Percentiles rank a stretch among this genome's conserved stretches.
Conservation (phyloP, 2,888 invertebrate species). For the Graphium colonna region DNA sequence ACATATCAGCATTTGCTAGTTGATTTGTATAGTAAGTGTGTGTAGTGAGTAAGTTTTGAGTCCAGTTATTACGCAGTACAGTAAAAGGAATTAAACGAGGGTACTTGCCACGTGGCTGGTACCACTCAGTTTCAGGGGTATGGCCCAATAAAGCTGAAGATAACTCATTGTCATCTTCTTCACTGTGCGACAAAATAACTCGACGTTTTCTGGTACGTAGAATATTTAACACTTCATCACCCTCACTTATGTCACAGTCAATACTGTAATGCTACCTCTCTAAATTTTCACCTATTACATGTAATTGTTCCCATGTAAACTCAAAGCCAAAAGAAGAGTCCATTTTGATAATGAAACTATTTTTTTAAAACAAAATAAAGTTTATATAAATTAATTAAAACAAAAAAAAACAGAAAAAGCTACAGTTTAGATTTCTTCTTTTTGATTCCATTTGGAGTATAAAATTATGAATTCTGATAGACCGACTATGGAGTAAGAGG, state of each 20-base stretch:
- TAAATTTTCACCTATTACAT: constrained; percentile 14
- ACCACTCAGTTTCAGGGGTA: constrained; percentile 17
- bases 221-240: constrained; percentile 17
- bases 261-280: constrained; percentile 15
- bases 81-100: too few species aligned
- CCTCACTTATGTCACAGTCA: constrained; percentile 13
- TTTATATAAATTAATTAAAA: too few species aligned
- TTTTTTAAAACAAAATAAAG: constrained; percentile 14
- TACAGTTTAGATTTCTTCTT: too few species aligned
- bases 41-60: constrained; percentile 6
- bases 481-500: too few species aligned
- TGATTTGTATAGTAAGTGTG: too few species aligned
- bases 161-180: constrained; percentile 18
- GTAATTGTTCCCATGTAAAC: constrained; percentile 16
- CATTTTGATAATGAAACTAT: constrained; percentile 15
- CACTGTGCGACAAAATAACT: constrained; percentile 17
- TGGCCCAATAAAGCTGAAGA: constrained; percentile 20
- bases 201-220: constrained; percentile 19
- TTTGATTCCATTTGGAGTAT: too few species aligned
- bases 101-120: too few species aligned
- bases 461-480: too few species aligned
- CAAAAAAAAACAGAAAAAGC: too few species aligned
- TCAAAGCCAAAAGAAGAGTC: constrained; percentile 10
- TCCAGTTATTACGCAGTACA: too few species aligned
- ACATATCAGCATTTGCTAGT: too few species aligned